Evolutionary conservation across 2,113 vertebrate genomes (phyloP), one percentile per base, ranked within the genome.

Genomic region (Lepidothrix coronata): DNA sequence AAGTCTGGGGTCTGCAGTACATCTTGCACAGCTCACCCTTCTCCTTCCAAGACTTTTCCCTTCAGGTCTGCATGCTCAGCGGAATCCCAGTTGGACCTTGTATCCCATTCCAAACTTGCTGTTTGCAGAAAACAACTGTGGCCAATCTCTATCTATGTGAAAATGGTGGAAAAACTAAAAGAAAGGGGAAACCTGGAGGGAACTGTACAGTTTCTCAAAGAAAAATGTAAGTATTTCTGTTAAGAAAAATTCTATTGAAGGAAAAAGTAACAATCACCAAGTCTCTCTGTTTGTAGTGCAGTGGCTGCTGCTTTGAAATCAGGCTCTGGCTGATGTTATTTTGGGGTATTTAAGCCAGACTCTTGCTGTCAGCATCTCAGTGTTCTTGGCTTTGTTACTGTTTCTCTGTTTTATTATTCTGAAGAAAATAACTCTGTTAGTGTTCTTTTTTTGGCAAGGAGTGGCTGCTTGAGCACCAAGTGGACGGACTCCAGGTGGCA

Each of bases 351-450:
- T 49, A 87, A 94, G 41, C 79, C 85, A 89, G 93, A 80, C 81
- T 86, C 79, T 96, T 58, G 41, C 89, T 88, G 89, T 79, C 85
- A 92, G 84, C 30, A 57, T 81, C 72, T 91, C 81, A 65, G 4
- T 35, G 48, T 95, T 97, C 88, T 91, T 94, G 93, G 92, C 93
- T 93, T 94, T 90, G 92, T 88, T 93, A 58, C 78, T 51, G 33
- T 70, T 95, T 63, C 85, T 35, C 48, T 93, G 61, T 57, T 93
- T 90, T 80, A 86, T 91, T 94, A 91, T 85, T 90, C 89, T 74
- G 75, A 76, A 95, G 85, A 80, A 82, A 91, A 85, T 59, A 66
- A 77, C 79, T 61, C 78, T 67, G 55, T 44, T 37, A 48, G 55
- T 41, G 67, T 51, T 91, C 59, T 88, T 63, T 79, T 93, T 59